These are phyloP conservation scores for Holcopasites calliopsidis DNA, from an alignment of 1,140 invertebrate genomes.

Conservation along the genomic window DNA sequence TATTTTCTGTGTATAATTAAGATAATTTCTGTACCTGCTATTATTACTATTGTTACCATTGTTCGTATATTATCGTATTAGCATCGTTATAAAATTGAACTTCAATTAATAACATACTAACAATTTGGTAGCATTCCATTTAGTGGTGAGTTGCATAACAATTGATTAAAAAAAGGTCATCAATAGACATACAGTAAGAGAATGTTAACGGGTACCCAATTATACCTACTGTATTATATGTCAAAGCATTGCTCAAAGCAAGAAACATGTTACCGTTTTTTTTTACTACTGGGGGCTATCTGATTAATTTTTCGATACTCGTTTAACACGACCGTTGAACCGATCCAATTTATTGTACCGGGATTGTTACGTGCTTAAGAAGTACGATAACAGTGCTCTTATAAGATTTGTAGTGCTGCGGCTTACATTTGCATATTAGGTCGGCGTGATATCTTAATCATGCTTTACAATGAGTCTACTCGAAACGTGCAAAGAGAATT, in stretches of 20 bases:
- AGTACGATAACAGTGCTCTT: conserved; percentile 16
- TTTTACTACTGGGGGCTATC: neutral
- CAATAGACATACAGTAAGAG: neutral
- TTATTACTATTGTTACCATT: too few relatives aligned
- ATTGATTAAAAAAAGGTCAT: neutral
- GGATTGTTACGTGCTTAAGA: conserved; percentile 15
- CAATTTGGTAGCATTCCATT: neutral
- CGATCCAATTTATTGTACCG: conserved; percentile 15
- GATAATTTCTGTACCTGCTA: too few relatives aligned
- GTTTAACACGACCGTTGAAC: too few relatives aligned
- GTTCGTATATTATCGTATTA: too few relatives aligned
- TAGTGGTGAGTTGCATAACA: too few relatives aligned
- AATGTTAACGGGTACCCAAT: too few relatives aligned
- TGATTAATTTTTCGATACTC: neutral
- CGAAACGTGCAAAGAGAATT: neutral
- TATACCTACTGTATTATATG: too few relatives aligned
- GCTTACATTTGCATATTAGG: conserved; percentile 30
- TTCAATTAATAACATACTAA: neutral
- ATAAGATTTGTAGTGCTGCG: conserved; percentile 10
- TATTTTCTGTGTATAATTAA: too few relatives aligned
- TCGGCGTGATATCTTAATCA: conserved; percentile 28
- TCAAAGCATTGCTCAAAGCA: neutral
- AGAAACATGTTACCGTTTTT: neutral
- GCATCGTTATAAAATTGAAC: too few relatives aligned
- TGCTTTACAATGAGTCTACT: neutral